phyloP scores from a whole-genome alignment of 2,113 vertebrate genomes.

The Amazona guildingii region DNA sequence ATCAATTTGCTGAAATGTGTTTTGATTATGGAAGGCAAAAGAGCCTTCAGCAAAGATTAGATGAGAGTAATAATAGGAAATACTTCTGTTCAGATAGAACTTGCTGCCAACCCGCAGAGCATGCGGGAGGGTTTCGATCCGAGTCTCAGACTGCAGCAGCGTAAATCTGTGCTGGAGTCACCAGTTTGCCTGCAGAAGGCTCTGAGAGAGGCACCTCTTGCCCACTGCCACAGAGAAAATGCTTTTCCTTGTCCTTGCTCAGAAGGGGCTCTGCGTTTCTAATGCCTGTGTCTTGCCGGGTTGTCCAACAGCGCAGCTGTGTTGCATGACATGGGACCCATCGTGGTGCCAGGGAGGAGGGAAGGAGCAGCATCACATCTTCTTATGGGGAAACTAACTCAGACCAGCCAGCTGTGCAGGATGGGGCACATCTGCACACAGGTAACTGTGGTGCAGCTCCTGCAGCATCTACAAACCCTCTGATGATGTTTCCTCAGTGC shows the following conservation, averaged over 20 bases:
- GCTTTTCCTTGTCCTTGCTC: neutral
- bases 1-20: neutral
- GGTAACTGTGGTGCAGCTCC: neutral
- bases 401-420: rapidly evolving
- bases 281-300: rapidly evolving
- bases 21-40: conserved; percentile 5
- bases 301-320: rapidly evolving
- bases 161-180: neutral
- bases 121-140: neutral
- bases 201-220: neutral
- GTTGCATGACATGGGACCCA: rapidly evolving
- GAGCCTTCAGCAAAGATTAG: conserved; percentile 41
- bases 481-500: rapidly evolving
- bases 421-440: neutral
- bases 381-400: neutral
- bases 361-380: rapidly evolving
- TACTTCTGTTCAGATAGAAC: neutral
- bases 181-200: rapidly evolving
- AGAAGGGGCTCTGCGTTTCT: neutral
- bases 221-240: neutral
- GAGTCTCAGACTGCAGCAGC: neutral
- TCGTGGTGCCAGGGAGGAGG: neutral
- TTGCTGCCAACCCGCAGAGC: rapidly evolving
- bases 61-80: neutral
- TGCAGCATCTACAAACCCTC: neutral